Evolutionary conservation across 2,888 invertebrate genomes (phyloP).

Genomic region (Sepioteuthis lessoniana): DNA sequence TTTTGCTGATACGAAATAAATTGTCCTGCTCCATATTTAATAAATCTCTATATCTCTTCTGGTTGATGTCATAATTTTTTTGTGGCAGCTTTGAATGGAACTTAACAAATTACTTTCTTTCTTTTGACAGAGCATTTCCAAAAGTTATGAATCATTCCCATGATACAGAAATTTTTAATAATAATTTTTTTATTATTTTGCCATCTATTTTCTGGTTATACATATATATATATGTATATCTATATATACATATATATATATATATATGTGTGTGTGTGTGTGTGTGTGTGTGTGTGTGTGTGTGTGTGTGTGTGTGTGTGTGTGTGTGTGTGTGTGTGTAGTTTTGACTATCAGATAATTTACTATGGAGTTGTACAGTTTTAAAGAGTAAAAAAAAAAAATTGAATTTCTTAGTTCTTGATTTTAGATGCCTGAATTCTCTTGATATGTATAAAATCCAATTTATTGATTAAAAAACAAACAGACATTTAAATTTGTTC

Average conservation of each 20-base stretch:
- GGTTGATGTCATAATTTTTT: not conserved
- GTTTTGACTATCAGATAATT: not conserved
- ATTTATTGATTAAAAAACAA: too few relatives aligned
- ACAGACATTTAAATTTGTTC: not conserved
- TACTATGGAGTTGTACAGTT: not conserved
- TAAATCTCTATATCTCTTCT: constrained; percentile 17
- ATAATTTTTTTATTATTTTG: not conserved
- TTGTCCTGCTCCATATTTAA: constrained; percentile 18
- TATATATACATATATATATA: not conserved
- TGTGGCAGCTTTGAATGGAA: not conserved
- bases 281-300: not conserved
- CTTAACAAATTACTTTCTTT: not conserved
- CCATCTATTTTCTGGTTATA: not conserved
- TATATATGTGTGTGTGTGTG: not conserved
- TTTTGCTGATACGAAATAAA: constrained; percentile 9
- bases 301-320: too few relatives aligned
- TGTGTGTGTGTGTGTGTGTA: not conserved
- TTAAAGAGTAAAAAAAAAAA: not conserved
- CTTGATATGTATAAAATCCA: not conserved
- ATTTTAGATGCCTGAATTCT: not conserved
- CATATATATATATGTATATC: not conserved
- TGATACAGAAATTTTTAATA: not conserved
- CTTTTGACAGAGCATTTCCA: not conserved
- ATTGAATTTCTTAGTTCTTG: not conserved
- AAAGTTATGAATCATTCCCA: constrained; percentile 15